Percentiles rank a stretch among this genome's conserved stretches.
Conservation (phyloP, 1,140 invertebrate genomes). For the Arion vulgaris region DNA sequence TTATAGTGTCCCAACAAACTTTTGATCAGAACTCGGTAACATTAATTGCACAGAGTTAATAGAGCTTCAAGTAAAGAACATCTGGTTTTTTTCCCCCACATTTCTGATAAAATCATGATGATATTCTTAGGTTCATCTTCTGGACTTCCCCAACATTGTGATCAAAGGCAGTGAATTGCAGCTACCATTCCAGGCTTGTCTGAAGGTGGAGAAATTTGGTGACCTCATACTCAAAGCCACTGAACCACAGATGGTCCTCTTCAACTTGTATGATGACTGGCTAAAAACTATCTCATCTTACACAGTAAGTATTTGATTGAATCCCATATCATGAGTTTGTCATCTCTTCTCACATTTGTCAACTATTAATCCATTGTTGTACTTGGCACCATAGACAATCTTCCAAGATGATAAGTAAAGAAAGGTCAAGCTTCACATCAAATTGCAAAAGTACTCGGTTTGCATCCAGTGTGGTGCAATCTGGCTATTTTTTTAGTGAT, state of each 20-base stretch:
- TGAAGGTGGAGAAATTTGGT: slow-evolving; percentile 99
- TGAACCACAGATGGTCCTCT: slow-evolving; percentile 99
- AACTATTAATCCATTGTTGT: too few species aligned
- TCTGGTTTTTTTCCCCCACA: too few species aligned
- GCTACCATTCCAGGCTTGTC: slow-evolving; percentile 98
- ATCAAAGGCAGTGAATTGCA: slow-evolving; percentile 99
- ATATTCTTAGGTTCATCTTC: slow-evolving; percentile 84
- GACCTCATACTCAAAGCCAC: slow-evolving; percentile 99
- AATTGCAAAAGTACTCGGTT: too few species aligned
- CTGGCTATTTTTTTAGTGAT: too few species aligned
- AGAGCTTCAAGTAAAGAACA: too few species aligned
- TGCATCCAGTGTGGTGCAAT: too few species aligned
- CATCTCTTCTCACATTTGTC: too few species aligned
- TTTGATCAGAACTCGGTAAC: too few species aligned
- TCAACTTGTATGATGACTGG: slow-evolving; percentile 99
- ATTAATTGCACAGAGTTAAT: too few species aligned
- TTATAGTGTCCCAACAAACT: too few species aligned
- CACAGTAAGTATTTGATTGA: slow-evolving; percentile 73
- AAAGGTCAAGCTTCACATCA: too few species aligned
- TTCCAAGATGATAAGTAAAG: not conserved
- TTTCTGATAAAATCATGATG: not conserved
- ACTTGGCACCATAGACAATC: not conserved
- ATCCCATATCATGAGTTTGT: too few species aligned
- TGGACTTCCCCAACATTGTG: slow-evolving; percentile 99
- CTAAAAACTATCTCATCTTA: slow-evolving; percentile 81